Conservation (phyloP, 2,888 invertebrate genomes). For the Ophraella communa region DNA sequence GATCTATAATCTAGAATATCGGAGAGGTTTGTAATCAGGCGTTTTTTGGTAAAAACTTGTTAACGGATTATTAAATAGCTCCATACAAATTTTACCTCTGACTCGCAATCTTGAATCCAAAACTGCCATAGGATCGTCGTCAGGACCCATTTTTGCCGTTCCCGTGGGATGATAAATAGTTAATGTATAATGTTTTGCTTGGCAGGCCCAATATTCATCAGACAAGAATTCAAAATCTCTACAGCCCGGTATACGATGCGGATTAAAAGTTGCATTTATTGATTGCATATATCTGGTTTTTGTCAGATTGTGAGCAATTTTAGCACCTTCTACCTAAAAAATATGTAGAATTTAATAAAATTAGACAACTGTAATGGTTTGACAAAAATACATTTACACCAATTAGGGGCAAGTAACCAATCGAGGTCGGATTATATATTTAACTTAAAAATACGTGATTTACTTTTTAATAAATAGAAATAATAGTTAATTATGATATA, state of each 20-base stretch:
- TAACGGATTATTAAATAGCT: too few relatives aligned
- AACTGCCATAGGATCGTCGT: slow-evolving; percentile 64
- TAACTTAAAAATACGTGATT: too few relatives aligned
- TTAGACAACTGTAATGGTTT: not conserved
- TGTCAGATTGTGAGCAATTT: slow-evolving; percentile 69
- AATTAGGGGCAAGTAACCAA: too few relatives aligned
- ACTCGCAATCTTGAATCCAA: slow-evolving; percentile 68
- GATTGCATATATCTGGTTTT: slow-evolving; percentile 66
- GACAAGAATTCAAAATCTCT: slow-evolving; percentile 59
- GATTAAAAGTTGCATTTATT: slow-evolving; percentile 70
- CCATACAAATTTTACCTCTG: slow-evolving; percentile 46
- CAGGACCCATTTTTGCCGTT: slow-evolving; percentile 73
- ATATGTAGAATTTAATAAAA: not conserved
- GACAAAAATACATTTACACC: too few relatives aligned
- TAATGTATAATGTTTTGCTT: slow-evolving; percentile 54
- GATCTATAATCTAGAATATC: too few relatives aligned
- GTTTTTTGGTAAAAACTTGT: too few relatives aligned
- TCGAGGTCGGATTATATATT: too few relatives aligned
- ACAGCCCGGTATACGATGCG: slow-evolving; percentile 62
- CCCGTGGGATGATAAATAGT: slow-evolving; percentile 65
- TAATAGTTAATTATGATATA: too few relatives aligned
- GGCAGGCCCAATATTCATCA: slow-evolving; percentile 74
- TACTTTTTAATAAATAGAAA: too few relatives aligned
- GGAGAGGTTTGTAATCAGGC: too few relatives aligned
- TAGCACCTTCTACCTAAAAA: slow-evolving; percentile 74